Evolutionary conservation across 2,888 invertebrate genomes (phyloP).

Genomic region (Fragum fragum): DNA sequence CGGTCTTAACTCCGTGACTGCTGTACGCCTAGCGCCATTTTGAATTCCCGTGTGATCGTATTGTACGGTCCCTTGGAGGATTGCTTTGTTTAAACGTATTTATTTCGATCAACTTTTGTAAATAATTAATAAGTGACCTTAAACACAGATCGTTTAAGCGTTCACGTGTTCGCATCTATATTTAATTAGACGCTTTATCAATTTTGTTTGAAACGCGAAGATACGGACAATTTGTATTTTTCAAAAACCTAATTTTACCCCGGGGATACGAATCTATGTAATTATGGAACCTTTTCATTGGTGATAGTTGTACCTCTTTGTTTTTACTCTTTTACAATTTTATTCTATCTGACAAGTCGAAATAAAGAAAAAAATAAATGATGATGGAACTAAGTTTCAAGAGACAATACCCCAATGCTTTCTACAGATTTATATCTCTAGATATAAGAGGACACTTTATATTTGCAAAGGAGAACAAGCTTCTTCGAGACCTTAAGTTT

Average conservation of each 20-base stretch:
- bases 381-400: no score
- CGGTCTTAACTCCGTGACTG: constrained; percentile 9
- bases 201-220: constrained; percentile 13
- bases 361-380: no score
- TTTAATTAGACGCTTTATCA: constrained; percentile 41
- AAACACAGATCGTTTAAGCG: constrained; percentile 35
- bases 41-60: constrained; percentile 16
- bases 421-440: no score
- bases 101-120: constrained; percentile 63
- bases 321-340: no score
- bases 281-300: neutral
- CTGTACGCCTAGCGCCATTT: constrained; percentile 26
- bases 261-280: neutral
- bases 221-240: constrained; percentile 31
- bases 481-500: no score
- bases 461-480: no score
- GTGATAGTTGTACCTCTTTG: neutral
- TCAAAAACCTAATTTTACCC: neutral
- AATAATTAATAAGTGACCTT: constrained; percentile 68
- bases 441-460: no score
- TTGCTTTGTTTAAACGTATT: constrained; percentile 47
- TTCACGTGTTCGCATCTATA: constrained; percentile 44
- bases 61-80: neutral
- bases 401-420: no score
- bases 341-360: no score